phyloP scores from a whole-genome alignment of 1,140 invertebrate species.

The Drosophila micromelanica region DNA sequence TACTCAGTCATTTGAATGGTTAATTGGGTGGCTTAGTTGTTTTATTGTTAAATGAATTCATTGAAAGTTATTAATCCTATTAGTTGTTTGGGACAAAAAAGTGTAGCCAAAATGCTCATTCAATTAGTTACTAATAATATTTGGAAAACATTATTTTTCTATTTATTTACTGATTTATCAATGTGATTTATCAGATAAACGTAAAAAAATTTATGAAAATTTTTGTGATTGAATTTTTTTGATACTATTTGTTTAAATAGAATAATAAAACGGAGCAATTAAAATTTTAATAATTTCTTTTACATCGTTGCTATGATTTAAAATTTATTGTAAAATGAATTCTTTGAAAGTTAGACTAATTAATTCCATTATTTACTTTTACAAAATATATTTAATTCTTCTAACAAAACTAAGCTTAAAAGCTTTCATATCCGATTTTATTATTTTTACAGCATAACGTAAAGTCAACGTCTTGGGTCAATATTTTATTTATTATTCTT shows the following conservation, averaged over 20 bases:
- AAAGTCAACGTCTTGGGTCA: neutral
- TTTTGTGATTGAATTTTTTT: slow-evolving; percentile 12
- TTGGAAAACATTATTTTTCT: slow-evolving; percentile 25
- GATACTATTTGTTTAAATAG: slow-evolving; percentile 6
- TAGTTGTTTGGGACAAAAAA: slow-evolving; percentile 50
- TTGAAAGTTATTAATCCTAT: no score
- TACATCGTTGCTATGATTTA: no score
- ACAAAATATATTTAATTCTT: no score
- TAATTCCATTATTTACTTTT: no score
- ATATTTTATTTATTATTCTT: slow-evolving; percentile 10
- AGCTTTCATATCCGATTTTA: no score
- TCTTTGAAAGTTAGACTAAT: no score
- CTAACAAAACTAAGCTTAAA: no score
- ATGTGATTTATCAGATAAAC: neutral
- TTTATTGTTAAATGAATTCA: no score
- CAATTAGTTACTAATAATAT: slow-evolving; percentile 60
- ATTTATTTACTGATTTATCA: slow-evolving; percentile 28
- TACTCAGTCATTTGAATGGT: slow-evolving; percentile 7
- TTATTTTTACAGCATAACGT: neutral
- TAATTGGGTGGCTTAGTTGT: neutral
- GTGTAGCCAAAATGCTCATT: slow-evolving; percentile 48
- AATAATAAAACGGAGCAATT: neutral
- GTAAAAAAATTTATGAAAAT: slow-evolving; percentile 2
- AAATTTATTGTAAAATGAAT: no score
- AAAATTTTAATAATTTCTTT: neutral